phyloP scores from a whole-genome alignment of 2,113 vertebrate genomes.

The Myotis yumanensis region DNA sequence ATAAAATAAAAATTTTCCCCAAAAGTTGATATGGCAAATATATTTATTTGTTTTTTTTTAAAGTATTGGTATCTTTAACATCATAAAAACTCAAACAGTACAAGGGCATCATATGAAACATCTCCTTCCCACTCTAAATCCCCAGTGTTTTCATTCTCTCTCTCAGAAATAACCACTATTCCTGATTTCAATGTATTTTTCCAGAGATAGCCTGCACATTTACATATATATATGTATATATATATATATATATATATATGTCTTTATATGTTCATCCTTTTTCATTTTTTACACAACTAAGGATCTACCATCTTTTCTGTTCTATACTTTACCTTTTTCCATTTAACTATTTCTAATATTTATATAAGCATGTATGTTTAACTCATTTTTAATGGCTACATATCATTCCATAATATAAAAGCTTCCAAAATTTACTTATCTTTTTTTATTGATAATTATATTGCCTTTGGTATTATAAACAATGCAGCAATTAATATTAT shows the following conservation, averaged over 20 bases:
- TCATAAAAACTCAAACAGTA: background rate
- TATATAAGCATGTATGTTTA: background rate
- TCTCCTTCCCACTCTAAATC: background rate
- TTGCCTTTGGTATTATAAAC: background rate
- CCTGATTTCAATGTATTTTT: background rate
- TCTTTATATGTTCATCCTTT: background rate
- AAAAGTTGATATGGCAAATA: background rate
- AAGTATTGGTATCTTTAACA: background rate
- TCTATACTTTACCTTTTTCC: background rate
- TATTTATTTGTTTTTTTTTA: background rate
- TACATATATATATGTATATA: background rate
- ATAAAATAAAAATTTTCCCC: background rate
- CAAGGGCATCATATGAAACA: background rate
- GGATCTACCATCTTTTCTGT: background rate
- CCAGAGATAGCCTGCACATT: background rate
- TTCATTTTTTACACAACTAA: background rate
- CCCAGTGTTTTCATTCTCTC: background rate
- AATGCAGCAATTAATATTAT: constrained; percentile 17
- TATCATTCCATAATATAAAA: background rate
- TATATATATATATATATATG: background rate
- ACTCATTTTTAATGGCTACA: background rate
- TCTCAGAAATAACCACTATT: background rate
- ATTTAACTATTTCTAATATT: background rate
- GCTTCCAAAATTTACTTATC: background rate
- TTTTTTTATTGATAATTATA: background rate